Base-by-base conservation (phyloP, 2,797 vertebrate genomes). In the Neostethus bicornis region DNA sequence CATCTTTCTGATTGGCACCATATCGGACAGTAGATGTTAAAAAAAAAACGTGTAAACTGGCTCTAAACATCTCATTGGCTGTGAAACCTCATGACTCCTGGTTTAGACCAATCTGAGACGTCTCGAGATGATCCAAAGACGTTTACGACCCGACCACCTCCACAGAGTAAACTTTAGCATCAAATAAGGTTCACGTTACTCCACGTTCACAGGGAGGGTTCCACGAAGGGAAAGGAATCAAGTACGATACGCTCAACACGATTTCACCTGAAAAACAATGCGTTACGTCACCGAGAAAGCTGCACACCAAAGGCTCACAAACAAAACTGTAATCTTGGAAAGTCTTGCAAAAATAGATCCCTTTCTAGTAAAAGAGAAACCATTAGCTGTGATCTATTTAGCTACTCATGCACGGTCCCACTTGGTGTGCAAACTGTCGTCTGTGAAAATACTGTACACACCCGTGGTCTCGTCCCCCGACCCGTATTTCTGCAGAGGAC, bases 281-380 rank as follows among this genome's bases (percentile, higher is more conserved):
- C 77, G 61, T 64, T 80, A 77, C 80, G 77, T 83, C 77, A 88
- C 80, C 84, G 73, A 55, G 82, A 81, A 70, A 78, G 83, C 81
- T 81, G 86, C 82, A 74, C 80, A 84, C 73, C 82, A 80, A 89
- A 87, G 89, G 85, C 86, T 84, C 81, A 70, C 68, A 66, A 71
- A 80, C 66, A 81, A 58, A 53, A 78, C 29, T 70, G 56, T 73
- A 63, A 51, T 81, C 62, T 83, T 80, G 79, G 69, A 87, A 85
- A 87, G 75, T 88, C 69, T 85, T 87, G 84, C 79, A 90, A 90
- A 89, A 90, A 89, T 89, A 89, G 77, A 89, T 85, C 3, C 0
- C 61, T 86, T 80, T 78, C 70, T 77, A 67, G 79, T 76, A 66
- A 71, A 83, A 79, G 61, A 87, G 84, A 86, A 78, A 74, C 77